Conservation (phyloP, 2,888 invertebrate genomes). For the Orchesella flavescens region DNA sequence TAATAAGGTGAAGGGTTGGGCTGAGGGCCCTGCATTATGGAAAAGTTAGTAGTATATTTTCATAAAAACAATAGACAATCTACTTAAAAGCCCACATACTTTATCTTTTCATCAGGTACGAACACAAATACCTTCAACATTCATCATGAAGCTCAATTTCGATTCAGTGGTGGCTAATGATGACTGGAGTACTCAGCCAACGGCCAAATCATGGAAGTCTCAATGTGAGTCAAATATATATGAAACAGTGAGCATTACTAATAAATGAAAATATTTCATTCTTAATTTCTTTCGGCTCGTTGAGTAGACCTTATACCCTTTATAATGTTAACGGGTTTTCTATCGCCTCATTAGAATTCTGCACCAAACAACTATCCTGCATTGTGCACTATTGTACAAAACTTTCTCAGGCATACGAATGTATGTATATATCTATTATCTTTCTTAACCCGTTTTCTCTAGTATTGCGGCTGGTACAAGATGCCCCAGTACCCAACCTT, state of each 20-base stretch:
- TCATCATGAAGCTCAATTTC: conserved; percentile 25
- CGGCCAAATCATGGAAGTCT: conserved; percentile 26
- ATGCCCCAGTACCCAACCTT: conserved; percentile 26
- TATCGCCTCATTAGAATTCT: background rate
- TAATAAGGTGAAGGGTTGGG: no score
- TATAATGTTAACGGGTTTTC: background rate
- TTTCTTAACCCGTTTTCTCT: background rate
- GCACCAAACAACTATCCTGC: no score
- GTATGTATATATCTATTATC: background rate
- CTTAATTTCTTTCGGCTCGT: background rate
- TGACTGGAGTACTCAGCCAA: background rate
- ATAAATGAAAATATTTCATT: background rate
- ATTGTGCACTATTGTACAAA: background rate
- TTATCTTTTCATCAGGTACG: no score
- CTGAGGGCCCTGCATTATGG: no score
- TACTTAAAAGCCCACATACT: no score
- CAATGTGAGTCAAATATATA: conserved; percentile 32
- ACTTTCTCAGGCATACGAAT: background rate
- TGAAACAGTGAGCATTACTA: background rate
- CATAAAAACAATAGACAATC: no score
- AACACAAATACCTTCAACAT: background rate
- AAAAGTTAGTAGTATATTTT: no score
- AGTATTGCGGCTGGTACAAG: conserved; percentile 31
- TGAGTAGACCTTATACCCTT: background rate
- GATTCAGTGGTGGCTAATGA: conserved; percentile 24